phyloP scores from a whole-genome alignment of 64 coral and sea anemone genomes.

The Dendronephthya gigantea region DNA sequence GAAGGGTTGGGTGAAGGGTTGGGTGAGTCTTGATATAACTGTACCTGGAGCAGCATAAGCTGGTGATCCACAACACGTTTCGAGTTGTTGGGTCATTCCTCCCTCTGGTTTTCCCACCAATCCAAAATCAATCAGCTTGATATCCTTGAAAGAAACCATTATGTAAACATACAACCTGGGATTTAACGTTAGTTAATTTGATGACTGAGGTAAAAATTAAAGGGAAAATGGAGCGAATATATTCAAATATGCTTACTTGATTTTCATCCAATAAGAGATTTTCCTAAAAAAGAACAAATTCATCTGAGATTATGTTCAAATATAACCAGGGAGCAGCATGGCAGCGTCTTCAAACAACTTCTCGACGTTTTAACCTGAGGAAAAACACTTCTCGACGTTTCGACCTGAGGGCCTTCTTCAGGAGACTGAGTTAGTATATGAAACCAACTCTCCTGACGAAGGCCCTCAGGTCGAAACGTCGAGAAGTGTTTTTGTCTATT shows the following conservation, averaged over 20 bases:
- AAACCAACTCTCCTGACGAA: too few species aligned
- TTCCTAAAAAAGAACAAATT: conserved; percentile 55
- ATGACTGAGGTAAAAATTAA: background rate
- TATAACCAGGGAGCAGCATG: background rate
- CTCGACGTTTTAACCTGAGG: too few species aligned
- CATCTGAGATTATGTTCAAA: too few species aligned
- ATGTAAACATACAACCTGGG: background rate
- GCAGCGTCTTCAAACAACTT: background rate
- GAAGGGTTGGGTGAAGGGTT: too few species aligned
- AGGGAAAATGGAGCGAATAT: background rate
- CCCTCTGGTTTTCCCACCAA: conserved; percentile 84
- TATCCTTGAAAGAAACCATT: too few species aligned
- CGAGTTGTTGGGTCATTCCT: conserved; percentile 78
- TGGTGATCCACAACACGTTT: conserved; percentile 92
- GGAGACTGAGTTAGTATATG: too few species aligned
- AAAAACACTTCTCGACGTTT: too few species aligned
- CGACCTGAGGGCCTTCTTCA: too few species aligned
- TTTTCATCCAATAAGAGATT: conserved; percentile 89
- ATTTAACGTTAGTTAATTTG: background rate
- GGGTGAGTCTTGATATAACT: background rate
- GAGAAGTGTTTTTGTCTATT: too few species aligned
- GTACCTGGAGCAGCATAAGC: conserved; percentile 92
- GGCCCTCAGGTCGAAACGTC: too few species aligned
- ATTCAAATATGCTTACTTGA: conserved; percentile 60
- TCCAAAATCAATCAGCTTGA: conserved; percentile 96